Base-by-base conservation (phyloP, 2,113 vertebrate species). In the Micromys minutus region DNA sequence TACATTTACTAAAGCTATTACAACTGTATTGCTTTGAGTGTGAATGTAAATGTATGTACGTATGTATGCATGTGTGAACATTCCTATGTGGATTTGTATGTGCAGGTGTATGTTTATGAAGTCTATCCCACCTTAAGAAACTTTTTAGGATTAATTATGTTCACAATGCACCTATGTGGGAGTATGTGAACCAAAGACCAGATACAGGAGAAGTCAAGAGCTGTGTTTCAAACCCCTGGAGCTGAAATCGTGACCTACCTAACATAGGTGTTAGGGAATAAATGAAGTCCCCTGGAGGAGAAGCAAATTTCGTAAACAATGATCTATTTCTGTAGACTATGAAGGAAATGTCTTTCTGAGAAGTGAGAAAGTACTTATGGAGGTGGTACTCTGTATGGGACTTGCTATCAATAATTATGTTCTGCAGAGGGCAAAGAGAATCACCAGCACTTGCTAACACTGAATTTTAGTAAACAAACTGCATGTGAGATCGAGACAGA, bases 1-100 rank as follows among this genome's bases (percentile, higher is more conserved):
- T 83, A 1, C 50, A 42, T 81, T 69, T 10, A 36, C 19, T 84
- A 55, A 85, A 19, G 45, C 47, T 39, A 45, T 91, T 0, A 52
- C 42, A 47, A 45, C 89, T 0, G 36, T 71, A 5, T 1, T 39
- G 31, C 36, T 94, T 88, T 74, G 5, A 87, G 74, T 72, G 19
- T 36, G 13, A 59, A 13, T 45, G 2, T 63, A 6, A 65, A 45
- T 42, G 10, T 71, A 1, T 24, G 0, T 39, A 0, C 12, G 0
- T 11, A 0, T 57, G 4, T n/a, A 1, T 69, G n/a, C n/a, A n/a
- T n/a, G n/a, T n/a, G 26, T 34, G 5, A 39, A 7, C 34, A 57
- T 57, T 24, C 4, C 77, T 77, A 16, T 36, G 15, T 15, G 1
- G 50, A 1, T 55, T 13, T 19, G 4, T 1, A 7, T 24, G 0